Base-by-base conservation (phyloP, 2,113 vertebrate genomes). In the Pachycephala philippinensis region DNA sequence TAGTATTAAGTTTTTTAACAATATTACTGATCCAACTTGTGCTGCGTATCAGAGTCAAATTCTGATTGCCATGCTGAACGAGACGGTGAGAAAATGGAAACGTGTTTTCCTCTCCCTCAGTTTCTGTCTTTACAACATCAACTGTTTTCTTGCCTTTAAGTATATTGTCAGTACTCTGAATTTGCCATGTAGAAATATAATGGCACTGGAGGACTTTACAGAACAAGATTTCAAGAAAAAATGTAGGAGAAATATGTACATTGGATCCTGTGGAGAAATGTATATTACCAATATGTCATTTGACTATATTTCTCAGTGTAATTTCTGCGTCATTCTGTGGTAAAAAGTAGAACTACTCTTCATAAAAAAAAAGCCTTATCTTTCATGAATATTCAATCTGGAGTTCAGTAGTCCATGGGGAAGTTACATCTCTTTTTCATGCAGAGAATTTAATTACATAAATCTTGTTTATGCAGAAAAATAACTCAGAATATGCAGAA, bases 371-470 rank as follows among this genome's bases (percentile, higher is more conserved):
- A 8, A 2, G 2, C 4, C 2, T 9, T 82, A 3, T 52, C 19
- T 88, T 86, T 90, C 40, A 90, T 78, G 30, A 88, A 84, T 84
- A 60, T 74, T 66, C 84, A 54, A 15, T 74, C 54, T 80, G 65
- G 54, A 85, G 31, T 90, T 94, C 5, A 9, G 27, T 90, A 79
- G 28, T 94, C 53, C 57, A 31, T 47, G 27, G 65, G 57, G 57
- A 87, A 90, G 45, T 72, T 80, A 37, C 24, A 86, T 89, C 84
- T 95, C 20, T 71, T 95, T 87, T 91, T 49, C 75, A 79, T 10
- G 19, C 31, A 91, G 70, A 79, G 28, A 88, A 81, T 71, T 91
- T 94, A 91, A 86, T 94, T n/a, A 64, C n/a, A 82, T 80, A 78
- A 85, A 92, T 87, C 35, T 78, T 66, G 24, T 88, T 84, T 84